These are phyloP conservation scores for Procambarus virginalis DNA, from an alignment of 1,140 invertebrate species.

Conservation along the genomic window DNA sequence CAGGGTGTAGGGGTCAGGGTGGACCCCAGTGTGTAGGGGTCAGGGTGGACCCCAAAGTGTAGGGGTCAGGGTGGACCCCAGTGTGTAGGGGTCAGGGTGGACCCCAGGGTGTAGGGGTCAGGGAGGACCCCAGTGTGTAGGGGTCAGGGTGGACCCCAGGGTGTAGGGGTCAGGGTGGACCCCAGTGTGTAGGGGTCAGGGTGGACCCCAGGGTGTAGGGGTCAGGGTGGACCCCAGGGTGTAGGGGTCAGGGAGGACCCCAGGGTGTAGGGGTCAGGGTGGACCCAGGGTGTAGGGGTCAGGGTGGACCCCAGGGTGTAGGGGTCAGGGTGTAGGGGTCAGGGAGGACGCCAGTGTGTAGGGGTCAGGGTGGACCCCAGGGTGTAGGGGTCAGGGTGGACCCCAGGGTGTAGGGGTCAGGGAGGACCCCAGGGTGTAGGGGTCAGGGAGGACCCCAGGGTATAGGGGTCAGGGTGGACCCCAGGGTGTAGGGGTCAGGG, in stretches of 20 bases:
- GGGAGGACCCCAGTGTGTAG: neutral
- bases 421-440: neutral
- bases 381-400: neutral
- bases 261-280: neutral
- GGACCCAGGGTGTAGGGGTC: no score
- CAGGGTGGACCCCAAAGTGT: neutral
- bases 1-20: neutral
- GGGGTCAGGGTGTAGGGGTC: neutral
- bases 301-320: neutral
- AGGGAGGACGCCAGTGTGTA: no score
- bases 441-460: neutral
- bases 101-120: neutral
- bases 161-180: no score
- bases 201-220: neutral
- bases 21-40: neutral
- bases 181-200: no score
- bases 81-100: neutral
- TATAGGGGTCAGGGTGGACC: neutral
- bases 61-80: neutral
- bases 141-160: no score
- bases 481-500: neutral
- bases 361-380: neutral
- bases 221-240: neutral
- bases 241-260: neutral
- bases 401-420: neutral